These are phyloP conservation scores for Chiloscyllium plagiosum DNA, from an alignment of 2,113 vertebrate genomes.

Conservation along the genomic window DNA sequence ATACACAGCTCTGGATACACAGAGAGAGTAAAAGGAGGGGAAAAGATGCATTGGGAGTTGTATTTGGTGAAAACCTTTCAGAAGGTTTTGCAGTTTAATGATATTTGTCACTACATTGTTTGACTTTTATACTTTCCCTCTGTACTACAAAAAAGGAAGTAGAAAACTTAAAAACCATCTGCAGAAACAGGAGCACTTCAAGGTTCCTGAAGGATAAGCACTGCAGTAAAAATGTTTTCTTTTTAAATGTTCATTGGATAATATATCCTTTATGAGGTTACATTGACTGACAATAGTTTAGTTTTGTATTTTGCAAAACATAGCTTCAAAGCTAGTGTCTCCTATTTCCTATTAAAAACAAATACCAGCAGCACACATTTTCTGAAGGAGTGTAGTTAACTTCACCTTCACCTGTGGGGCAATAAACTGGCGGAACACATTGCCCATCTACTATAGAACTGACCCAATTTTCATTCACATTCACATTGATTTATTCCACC, in stretches of 20 bases:
- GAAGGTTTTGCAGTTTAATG: background rate
- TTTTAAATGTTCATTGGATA: background rate
- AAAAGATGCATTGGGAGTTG: background rate
- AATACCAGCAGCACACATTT: background rate
- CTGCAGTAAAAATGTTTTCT: conserved; percentile 4
- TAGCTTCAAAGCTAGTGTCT: background rate
- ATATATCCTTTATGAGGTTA: background rate
- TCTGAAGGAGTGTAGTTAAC: background rate
- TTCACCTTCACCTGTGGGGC: background rate
- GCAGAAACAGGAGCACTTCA: background rate
- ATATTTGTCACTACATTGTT: background rate
- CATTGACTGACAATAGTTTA: background rate
- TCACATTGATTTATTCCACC: background rate
- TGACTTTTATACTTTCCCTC: background rate
- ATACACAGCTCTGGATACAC: background rate
- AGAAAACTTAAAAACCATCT: background rate
- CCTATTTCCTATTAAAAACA: background rate
- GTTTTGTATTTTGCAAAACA: background rate
- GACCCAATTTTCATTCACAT: conserved; percentile 18
- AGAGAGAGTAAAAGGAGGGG: background rate
- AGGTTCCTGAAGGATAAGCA: conserved; percentile 21
- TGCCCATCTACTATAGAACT: conserved; percentile 10
- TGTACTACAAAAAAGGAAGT: background rate
- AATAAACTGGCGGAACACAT: background rate
- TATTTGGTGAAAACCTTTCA: background rate